Evolutionary conservation across 2,113 vertebrate genomes (phyloP), one percentile per base, ranked within the genome.

Genomic region (Bombycilla garrulus): DNA sequence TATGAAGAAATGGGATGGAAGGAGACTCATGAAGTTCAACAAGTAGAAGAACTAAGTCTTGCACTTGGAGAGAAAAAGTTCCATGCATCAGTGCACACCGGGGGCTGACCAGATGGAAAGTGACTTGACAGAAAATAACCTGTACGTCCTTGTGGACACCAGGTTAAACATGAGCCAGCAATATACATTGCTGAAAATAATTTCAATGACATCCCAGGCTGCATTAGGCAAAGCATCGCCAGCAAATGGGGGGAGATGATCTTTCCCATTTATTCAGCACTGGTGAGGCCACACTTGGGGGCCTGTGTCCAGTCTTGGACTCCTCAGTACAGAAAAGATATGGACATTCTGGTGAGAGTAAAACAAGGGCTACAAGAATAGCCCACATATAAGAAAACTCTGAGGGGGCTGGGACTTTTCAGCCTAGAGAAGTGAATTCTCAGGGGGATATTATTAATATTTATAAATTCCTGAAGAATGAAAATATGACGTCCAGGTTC

Each of bases 361-460:
- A 7, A 67, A 21, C 0, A 0, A 66, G n/a, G 33, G 33, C 19
- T 73, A 14, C 7, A 67, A 60, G 20, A 35, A 33, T 31, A 67
- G 16, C 8, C 60, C 17, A 29, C 17, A 60, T 25, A 29, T 31
- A 11, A 25, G 21, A 51, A 73, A 66, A 73, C 15, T 45, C 28
- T 45, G 23, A 66, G 38, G 15, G 3, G 7, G 12, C 11, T 77
- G 22, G 33, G 36, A 26, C 4, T 67, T 67, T 47, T 60, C 20
- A n/a, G 15, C 19, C 26, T 38, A 33, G 23, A 60, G 7, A 67
- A 74, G 11, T 38, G 7, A 74, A 74, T 60, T 44, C 13, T 81
- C 16, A 8, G 9, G 7, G 24, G 10, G 14, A 29, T 53, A 25
- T 38, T 73, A 45, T 24, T 25, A 38, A 11, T 58, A 35, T 42